Base-by-base conservation (phyloP, 92 coral and sea anemone genomes). In the Ricordea florida region DNA sequence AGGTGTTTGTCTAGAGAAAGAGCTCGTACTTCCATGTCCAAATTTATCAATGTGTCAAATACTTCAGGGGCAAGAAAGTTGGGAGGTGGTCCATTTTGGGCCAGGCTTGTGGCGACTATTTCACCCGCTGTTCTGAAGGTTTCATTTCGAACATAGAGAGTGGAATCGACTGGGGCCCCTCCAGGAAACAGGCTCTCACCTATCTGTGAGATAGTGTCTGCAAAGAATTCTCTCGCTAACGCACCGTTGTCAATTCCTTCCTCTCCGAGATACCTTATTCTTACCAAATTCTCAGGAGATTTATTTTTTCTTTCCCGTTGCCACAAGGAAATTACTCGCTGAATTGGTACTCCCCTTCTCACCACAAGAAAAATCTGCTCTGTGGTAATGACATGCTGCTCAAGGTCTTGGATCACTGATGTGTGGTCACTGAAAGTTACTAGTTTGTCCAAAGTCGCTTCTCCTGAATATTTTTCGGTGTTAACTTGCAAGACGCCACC, bases 21-120 rank as follows among this genome's bases (percentile, higher is more conserved):
- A 0, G 5, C 5, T 45, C 23, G 1, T n/a, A 45, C 10, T 16
- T 45, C 52, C 24, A 45, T 45, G 52, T 45, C 52, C 23, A 45
- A 45, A n/a, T 45, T 45, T n/a, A 4, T 11, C 52, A 45, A 26
- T 15, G 63, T 43, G 5, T 68, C 52, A 22, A 35, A 53, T 10
- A 52, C 27, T 18, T 50, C 32, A 28, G 20, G 13, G 3, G 64
- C 83, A 21, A 77, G 75, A 62, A 77, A 53, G 51, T 71, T 62
- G 34, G 75, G 66, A 27, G 85, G 77, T 53, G 77, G 77, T 9
- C 84, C 84, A 17, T 32, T 66, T 55, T 78, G 76, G 3, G 84
- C 84, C 2, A 78, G 57, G 43, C 74, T 46, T 21, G 77, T 66
- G 16, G 77, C 51, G 42, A 57, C 85, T 16, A 78, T 78, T 68